Evolutionary conservation across 2,888 invertebrate genomes (phyloP), one percentile per base, ranked within the genome.

Genomic region (Odontothrips loti): DNA sequence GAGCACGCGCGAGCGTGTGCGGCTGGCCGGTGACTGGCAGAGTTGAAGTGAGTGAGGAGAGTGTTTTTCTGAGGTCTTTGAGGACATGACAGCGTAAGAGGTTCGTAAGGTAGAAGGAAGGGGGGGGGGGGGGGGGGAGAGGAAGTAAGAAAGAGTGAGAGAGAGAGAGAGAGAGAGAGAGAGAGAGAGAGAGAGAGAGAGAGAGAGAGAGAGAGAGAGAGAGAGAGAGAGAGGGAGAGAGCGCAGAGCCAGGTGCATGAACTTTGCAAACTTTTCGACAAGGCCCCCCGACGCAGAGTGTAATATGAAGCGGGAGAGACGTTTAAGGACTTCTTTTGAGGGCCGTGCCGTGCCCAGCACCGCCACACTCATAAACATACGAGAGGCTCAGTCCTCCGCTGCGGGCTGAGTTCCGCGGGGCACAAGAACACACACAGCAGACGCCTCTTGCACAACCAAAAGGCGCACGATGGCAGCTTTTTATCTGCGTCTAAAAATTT

Each of bases 151-250:
- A 23, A 23, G 68, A 68, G 23, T 0, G 68, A 68, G 68, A 68
- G 23, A 63, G 63, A 63, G 63, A 63, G 63, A 63, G 63, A 63
- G 63, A 63, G 63, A 63, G 63, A 63, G 63, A 63, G 63, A 63
- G 63, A 63, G 63, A 63, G 63, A 63, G 63, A 63, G 63, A 63
- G 63, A 63, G 63, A 63, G 63, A 63, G 63, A 63, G 63, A 63
- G 63, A 63, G 63, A 63, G 48, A 63, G 63, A 63, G 20, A 63
- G 10, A 51, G 51, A 3, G 51, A 51, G 51, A 3, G 6, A 10
- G 51, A 10, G 58, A 58, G 17, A 58, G 58, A 58, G 58, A 58
- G 58, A 17, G 58, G n/a, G 17, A 15, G n/a, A 6, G 58, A 11
- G 68, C 23, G 4, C 11, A 11, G 23, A 6, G 63, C 20, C 68